Base-by-base conservation (phyloP, 2,888 invertebrate genomes). In the Cyclophora albipunctata region DNA sequence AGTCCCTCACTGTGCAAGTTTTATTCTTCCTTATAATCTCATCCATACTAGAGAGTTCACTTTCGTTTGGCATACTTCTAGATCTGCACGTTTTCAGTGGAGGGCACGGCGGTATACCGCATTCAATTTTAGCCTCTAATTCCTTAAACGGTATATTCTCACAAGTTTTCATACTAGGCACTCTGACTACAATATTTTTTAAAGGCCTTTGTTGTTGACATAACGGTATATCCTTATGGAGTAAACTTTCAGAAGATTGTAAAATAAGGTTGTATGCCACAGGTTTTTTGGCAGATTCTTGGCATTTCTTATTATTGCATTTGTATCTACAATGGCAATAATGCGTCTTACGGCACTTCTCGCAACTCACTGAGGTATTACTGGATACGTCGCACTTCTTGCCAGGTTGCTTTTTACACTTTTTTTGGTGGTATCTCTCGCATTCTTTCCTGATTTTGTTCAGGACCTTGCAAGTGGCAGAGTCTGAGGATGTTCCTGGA, bases 1-100 rank as follows among this genome's bases (percentile, higher is more conserved):
- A 93, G 52, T 95, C 94, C 89, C 94, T 84, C 34, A 93, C 88
- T 4, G 90, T 84, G 4, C 84, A 73, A 34, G 73, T 72, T 44
- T 77, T 75, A 7, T 73, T 59, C 50, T 63, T 78, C 47, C 63
- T 77, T 3, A 66, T 47, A 40, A 71, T 64, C 34, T 83, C 77
- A 40, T 85, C 82, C 49, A 78, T 73, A 55, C 83, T 81, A 3
- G 84, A 79, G 47, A 75, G 62, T 40, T 78, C 82, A 51, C 75
- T 78, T 20, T 84, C 83, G 51, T 78, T 78, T 0, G 84, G 81
- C 48, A 73, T 64, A 67, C 83, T 77, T 49, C 63, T 72, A 0
- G 84, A 76, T 46, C 83, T 67, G 41, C 61, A 63, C 20, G 47
- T 54, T 2, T 54, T 20, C 7, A 60, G 55, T 5, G 68, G 60